Evolutionary conservation across 2,113 vertebrate genomes (phyloP), one percentile per base, ranked within the genome.

Genomic region (Sakesphorus luctuosus): DNA sequence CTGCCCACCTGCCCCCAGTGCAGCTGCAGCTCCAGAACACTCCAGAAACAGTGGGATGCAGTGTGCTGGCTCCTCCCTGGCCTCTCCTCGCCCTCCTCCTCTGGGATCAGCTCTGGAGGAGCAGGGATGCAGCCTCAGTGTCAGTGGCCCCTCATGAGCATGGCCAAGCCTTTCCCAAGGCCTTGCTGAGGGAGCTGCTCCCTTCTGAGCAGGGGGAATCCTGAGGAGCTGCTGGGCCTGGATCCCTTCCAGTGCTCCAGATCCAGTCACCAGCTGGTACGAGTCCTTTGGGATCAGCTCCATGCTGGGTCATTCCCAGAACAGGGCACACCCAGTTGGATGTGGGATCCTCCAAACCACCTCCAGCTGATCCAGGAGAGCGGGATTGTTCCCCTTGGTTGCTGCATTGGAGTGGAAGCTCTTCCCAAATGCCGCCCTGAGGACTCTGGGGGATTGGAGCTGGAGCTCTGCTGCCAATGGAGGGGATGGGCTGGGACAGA

Each of bases 11-110:
- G 7, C 29, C 14, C 50, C 15, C 4, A 0, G 0, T 0, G 2
- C 58, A 15, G 12, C 46, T 67, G 18, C 46, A 28, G 52, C 84
- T 75, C 31, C 0, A 4, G 68, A 59, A 16, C 15, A 5, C 33
- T 0, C 26, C 4, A 6, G 40, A 8, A 38, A 3, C 0, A 1
- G 0, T 2, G 11, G 44, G 33, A 29, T 50, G 8, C 28, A 3
- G 46, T 0, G 1, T 4, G 5, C 38, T 19, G 63, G 29, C 67
- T 71, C 46, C 62, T n/a, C 5, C 16, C 52, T 3, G 4, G 17
- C 35, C 2, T 3, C 29, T 33, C 7, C 47, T 5, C 1, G 8
- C 12, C 7, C 18, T 61, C 15, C 44, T 61, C 13, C 23, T 9
- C 33, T 0, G 9, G 87, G 38, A 24, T 67, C 47, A 12, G 62